phyloP scores from a whole-genome alignment of 2,113 vertebrate genomes.

The Indicator indicator region DNA sequence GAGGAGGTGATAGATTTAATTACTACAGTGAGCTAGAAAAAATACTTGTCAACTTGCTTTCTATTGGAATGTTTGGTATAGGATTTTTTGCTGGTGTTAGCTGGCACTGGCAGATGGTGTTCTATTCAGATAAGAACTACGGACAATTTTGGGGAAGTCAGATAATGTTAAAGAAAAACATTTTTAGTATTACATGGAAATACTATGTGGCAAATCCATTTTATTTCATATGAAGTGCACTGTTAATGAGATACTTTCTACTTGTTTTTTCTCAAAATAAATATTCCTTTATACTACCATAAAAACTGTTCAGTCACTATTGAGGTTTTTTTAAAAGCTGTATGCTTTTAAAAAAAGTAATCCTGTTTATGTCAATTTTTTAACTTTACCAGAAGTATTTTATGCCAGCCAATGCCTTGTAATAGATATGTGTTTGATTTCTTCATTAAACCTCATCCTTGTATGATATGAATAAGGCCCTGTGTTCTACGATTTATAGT shows the following conservation, averaged over 20 bases:
- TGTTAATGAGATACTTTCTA: neutral
- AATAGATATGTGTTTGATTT: neutral
- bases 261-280: conserved; percentile 5
- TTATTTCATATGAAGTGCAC: neutral
- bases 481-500: neutral
- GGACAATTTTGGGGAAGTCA: neutral
- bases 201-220: neutral
- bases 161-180: neutral
- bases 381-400: neutral
- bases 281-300: neutral
- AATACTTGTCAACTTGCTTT: neutral
- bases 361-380: neutral
- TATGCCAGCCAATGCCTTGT: neutral
- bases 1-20: neutral
- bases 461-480: neutral
- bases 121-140: conserved; percentile 1
- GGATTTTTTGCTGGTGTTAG: conserved; percentile 9
- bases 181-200: conserved; percentile 12
- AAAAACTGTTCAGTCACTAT: neutral
- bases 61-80: neutral
- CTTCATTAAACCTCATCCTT: neutral
- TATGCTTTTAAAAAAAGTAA: neutral
- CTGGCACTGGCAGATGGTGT: conserved; percentile 1
- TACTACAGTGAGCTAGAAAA: neutral
- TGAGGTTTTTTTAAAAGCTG: neutral